Base-by-base conservation (phyloP, 1,140 invertebrate species). In the Myzus persicae region DNA sequence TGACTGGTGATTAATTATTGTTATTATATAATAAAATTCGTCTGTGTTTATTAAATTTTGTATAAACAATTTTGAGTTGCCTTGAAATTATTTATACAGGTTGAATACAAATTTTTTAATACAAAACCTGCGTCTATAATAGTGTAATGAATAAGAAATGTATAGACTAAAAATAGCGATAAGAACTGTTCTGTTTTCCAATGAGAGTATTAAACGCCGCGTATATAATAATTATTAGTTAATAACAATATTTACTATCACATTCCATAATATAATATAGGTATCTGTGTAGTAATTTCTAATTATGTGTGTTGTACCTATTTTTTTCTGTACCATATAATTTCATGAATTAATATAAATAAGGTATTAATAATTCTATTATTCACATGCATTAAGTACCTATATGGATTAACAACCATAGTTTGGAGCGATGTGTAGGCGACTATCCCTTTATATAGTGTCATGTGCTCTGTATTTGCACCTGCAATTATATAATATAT, bases 401-500 rank as follows among this genome's bases (percentile, higher is more conserved):
- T 51, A 51, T 24, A 51, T 6, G 4, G 31, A 31, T 67, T 67
- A 31, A 76, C 59, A n/a, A 76, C 31, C 59, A 76, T 36, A 67
- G 18, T 76, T 76, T 18, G 59, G 14, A 76, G 59, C 14, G 31
- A 3, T n/a, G 36, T 76, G n/a, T 76, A 36, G 59, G 59, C 11
- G 59, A n/a, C 5, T 76, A 14, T 76, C 59, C n/a, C 31, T 51
- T 51, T 51, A 51, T 76, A 76, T 14, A 76, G 31, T 76, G 18
- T 18, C 5, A 42, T 40, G 40, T 26, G 11, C 40, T 40, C 22
- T 22, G 38, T 82, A 38, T 82, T 81, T 40, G 81, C 36, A 82
- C 81, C 81, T 82, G 20, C 38, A 82, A 82, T 82, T 82, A 82
- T 38, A 82, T 84, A 84, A 67, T 42, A 26, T 42, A 84, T 40